These are phyloP conservation scores for Ctena decussata DNA, from an alignment of 2,888 invertebrate species.

Conservation along the genomic window DNA sequence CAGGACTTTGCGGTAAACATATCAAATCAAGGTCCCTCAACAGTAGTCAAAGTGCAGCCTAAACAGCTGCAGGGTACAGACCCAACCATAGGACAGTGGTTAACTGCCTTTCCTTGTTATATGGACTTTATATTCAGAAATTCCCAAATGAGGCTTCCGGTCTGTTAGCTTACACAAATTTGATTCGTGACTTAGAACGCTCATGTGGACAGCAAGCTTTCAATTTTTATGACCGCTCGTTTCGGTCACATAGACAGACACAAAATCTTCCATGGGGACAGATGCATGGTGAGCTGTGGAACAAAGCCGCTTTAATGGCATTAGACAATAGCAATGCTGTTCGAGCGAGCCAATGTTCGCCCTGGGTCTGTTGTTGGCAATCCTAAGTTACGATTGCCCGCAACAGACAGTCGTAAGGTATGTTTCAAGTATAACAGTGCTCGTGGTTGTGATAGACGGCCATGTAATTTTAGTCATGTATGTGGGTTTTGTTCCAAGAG, in stretches of 20 bases:
- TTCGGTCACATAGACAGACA: not conserved
- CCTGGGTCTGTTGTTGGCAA: not conserved
- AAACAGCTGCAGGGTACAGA: not conserved
- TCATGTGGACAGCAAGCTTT: not conserved
- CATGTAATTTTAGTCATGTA: not conserved
- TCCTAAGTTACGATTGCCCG: not conserved
- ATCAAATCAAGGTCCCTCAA: not conserved
- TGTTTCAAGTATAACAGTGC: not conserved
- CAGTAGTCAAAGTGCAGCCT: not conserved
- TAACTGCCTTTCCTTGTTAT: conserved; percentile 1
- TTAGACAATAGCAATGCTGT: not conserved
- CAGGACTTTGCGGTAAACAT: not conserved
- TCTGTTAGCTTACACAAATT: not conserved
- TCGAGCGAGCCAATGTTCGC: not conserved
- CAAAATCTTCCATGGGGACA: not conserved
- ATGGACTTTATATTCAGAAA: not conserved
- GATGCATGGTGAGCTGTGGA: not conserved
- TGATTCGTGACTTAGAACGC: not conserved
- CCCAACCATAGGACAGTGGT: not conserved
- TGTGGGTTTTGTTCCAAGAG: not conserved
- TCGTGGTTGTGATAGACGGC: not conserved
- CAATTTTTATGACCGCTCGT: not conserved
- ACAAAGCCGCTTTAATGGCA: not conserved
- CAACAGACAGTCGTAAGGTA: not conserved
- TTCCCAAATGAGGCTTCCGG: not conserved